Evolutionary conservation across 2,888 invertebrate species (phyloP).

Genomic region (Thyatira batis): DNA sequence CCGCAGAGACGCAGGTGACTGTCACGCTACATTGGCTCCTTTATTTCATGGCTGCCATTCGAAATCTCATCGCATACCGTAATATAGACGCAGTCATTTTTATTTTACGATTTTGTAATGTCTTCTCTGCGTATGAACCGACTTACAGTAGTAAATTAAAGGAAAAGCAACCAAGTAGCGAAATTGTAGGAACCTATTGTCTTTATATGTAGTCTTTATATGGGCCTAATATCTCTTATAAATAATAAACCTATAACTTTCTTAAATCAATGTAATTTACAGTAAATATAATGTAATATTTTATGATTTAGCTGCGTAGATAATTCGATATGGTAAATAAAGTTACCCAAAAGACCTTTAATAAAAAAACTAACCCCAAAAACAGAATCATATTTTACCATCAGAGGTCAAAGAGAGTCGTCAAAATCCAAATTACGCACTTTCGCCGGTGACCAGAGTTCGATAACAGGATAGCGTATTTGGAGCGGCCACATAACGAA

Average conservation of each 20-base stretch:
- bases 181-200: not conserved
- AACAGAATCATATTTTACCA: not conserved
- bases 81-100: constrained; percentile 50
- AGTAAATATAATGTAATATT: too few species aligned
- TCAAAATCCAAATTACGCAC: constrained; percentile 46
- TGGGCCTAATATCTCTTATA: too few species aligned
- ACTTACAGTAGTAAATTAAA: not conserved
- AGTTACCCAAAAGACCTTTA: too few species aligned
- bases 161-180: too few species aligned
- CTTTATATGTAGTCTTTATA: too few species aligned
- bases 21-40: constrained; percentile 45
- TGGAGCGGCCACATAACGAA: constrained; percentile 47
- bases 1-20: constrained; percentile 47
- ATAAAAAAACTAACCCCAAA: too few species aligned
- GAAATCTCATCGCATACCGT: constrained; percentile 52
- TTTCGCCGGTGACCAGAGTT: constrained; percentile 29
- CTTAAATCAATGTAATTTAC: too few species aligned
- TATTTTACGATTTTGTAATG: constrained; percentile 64
- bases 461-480: constrained; percentile 44
- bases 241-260: too few species aligned
- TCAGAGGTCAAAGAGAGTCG: constrained; percentile 39
- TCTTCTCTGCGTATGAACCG: constrained; percentile 36
- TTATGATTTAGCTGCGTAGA: too few species aligned
- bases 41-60: constrained; percentile 59
- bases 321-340: too few species aligned